phyloP scores from a whole-genome alignment of 2,888 invertebrate genomes.

The Chloromyia formosa region DNA sequence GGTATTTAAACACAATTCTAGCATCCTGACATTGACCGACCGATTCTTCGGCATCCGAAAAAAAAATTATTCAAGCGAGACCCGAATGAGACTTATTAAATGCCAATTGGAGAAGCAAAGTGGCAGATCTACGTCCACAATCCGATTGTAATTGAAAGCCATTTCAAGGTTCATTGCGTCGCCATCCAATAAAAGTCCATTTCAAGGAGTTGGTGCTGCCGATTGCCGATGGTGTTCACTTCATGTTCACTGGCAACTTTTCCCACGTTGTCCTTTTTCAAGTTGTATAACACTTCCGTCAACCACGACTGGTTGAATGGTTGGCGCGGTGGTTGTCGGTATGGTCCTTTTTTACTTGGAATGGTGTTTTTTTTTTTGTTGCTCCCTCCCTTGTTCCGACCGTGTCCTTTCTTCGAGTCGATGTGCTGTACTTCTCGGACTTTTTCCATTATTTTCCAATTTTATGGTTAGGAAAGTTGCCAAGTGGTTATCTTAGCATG shows the following conservation, averaged over 20 bases:
- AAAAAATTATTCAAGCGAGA: conserved; percentile 43
- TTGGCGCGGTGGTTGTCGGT: neutral
- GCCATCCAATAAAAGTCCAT: conserved; percentile 51
- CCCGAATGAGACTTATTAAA: conserved; percentile 47
- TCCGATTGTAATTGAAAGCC: conserved; percentile 51
- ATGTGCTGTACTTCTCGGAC: conserved; percentile 7
- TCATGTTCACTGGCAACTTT: conserved; percentile 42
- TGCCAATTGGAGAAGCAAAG: conserved; percentile 48
- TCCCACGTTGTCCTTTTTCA: conserved; percentile 35
- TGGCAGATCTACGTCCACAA: conserved; percentile 50
- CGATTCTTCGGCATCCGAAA: neutral
- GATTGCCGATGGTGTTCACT: conserved; percentile 12
- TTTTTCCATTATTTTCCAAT: conserved; percentile 43
- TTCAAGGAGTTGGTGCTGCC: conserved; percentile 3
- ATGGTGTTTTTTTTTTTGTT: neutral
- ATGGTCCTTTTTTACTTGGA: neutral
- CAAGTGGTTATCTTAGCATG: conserved; percentile 36
- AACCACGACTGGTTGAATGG: conserved; percentile 25
- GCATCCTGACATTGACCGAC: neutral
- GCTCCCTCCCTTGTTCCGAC: neutral
- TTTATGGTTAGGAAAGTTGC: conserved; percentile 36
- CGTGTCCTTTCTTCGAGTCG: neutral
- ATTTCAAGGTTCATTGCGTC: conserved; percentile 51
- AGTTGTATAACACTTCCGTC: conserved; percentile 40
- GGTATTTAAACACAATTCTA: neutral